Conservation (phyloP, 2,797 vertebrate genomes). For the Merluccius polli region DNA sequence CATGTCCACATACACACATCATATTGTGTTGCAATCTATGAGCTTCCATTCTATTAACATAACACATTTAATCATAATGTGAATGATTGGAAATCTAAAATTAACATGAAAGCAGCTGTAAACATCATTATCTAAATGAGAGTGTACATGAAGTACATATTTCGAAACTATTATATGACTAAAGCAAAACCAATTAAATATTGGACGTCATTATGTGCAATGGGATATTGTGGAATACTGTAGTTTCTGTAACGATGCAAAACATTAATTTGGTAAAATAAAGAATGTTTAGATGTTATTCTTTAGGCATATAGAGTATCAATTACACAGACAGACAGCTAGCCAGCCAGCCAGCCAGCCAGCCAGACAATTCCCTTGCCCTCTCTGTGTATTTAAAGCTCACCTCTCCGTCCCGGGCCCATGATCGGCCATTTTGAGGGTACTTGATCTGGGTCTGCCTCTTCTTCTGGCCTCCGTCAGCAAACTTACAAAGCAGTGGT, state of each 20-base stretch:
- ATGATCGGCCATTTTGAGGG: slow-evolving; percentile 94
- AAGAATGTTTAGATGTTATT: background rate
- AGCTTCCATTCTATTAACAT: background rate
- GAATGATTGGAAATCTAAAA: background rate
- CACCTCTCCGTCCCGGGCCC: slow-evolving; percentile 98
- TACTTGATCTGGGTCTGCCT: slow-evolving; percentile 98
- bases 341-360: too few species aligned
- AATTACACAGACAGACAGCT: background rate
- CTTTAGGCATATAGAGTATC: background rate
- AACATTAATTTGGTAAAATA: background rate
- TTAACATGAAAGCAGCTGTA: background rate
- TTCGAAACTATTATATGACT: background rate
- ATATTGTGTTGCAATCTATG: background rate
- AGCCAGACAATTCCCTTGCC: background rate
- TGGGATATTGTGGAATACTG: background rate
- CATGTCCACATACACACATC: background rate
- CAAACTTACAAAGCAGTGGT: slow-evolving; percentile 98
- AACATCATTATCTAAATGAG: background rate
- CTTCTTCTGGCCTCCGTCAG: slow-evolving; percentile 98
- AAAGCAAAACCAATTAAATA: background rate
- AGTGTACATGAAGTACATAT: background rate
- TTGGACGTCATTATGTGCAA: background rate
- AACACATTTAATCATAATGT: background rate
- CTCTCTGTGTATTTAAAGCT: slow-evolving; percentile 50
- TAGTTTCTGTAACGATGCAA: background rate